Conservation (phyloP, 1,140 invertebrate species). For the Caerostris darwini region DNA sequence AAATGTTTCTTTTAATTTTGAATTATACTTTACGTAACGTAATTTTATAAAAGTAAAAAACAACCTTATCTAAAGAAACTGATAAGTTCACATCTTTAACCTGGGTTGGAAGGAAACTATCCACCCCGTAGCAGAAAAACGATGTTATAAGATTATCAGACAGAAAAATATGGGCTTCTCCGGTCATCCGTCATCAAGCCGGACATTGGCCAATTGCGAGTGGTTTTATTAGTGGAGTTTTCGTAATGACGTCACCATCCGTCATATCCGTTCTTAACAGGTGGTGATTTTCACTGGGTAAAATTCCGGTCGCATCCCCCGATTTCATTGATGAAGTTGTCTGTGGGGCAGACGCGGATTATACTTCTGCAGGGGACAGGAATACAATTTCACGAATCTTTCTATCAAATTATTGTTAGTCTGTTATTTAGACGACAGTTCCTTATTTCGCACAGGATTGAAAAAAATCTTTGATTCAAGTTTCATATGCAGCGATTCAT, state of each 20-base stretch:
- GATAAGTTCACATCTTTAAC: too few relatives aligned
- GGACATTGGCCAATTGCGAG: conserved; percentile 33
- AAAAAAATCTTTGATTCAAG: too few relatives aligned
- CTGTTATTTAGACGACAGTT: too few relatives aligned
- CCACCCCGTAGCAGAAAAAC: neutral
- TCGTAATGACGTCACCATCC: conserved; percentile 69
- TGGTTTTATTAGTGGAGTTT: conserved; percentile 52
- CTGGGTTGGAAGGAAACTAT: too few relatives aligned
- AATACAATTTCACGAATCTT: neutral
- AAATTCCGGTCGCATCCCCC: conserved; percentile 24
- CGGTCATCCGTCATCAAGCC: conserved; percentile 47
- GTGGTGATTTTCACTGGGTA: conserved; percentile 65
- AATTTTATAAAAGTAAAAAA: too few relatives aligned
- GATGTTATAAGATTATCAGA: neutral
- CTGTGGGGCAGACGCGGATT: neutral
- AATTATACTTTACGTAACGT: too few relatives aligned
- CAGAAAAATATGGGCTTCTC: neutral
- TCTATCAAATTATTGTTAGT: too few relatives aligned
- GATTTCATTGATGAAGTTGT: conserved; percentile 42
- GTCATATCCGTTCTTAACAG: conserved; percentile 66
- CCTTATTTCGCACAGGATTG: too few relatives aligned
- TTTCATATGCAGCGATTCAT: too few relatives aligned
- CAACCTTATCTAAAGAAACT: too few relatives aligned
- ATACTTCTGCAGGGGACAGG: neutral
- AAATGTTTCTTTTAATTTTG: too few relatives aligned